Conservation (phyloP, 1,140 invertebrate genomes). For the Gryllus bimaculatus region DNA sequence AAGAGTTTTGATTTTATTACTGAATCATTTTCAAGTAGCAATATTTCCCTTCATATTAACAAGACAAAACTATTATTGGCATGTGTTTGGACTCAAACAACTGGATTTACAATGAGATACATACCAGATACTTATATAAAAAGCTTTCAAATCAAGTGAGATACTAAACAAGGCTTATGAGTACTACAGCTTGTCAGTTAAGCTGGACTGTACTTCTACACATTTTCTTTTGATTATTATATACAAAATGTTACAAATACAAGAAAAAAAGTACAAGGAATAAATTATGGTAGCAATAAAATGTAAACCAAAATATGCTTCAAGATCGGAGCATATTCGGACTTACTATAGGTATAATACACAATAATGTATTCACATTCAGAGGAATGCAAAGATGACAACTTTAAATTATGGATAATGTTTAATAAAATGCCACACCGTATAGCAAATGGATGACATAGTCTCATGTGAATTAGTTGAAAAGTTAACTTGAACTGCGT, state of each 20-base stretch:
- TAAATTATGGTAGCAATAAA: slow-evolving; percentile 6
- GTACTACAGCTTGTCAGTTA: background rate
- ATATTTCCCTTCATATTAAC: background rate
- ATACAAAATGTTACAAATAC: slow-evolving; percentile 2
- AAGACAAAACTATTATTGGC: background rate
- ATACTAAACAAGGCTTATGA: background rate
- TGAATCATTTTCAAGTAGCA: slow-evolving; percentile 1
- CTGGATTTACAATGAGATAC: background rate
- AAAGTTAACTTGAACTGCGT: background rate
- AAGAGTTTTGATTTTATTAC: background rate
- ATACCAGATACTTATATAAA: background rate
- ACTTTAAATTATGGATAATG: background rate
- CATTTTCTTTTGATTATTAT: background rate
- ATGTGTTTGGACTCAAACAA: background rate
- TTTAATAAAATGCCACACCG: background rate
- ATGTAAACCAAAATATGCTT: background rate
- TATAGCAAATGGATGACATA: background rate
- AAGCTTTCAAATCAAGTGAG: background rate
- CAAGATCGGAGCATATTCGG: background rate
- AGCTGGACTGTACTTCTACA: background rate
- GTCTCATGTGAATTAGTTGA: background rate
- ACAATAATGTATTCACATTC: background rate
- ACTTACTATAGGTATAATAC: background rate
- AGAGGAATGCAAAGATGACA: background rate
- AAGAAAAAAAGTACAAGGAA: background rate